Conservation (phyloP, 2,888 invertebrate species). For the Campoplex nolae region DNA sequence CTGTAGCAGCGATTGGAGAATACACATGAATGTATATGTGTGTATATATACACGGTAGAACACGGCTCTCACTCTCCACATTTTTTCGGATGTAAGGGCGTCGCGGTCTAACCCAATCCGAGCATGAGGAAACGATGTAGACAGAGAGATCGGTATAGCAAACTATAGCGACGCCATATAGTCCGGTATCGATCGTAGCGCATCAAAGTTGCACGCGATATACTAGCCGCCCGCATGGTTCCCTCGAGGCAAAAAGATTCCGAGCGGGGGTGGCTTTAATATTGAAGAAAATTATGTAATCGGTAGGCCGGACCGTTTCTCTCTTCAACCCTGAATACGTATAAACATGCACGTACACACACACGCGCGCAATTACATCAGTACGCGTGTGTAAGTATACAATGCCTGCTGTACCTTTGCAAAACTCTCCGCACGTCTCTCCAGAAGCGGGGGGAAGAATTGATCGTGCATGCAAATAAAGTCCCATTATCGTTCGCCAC, state of each 20-base stretch:
- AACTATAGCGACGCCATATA: constrained; percentile 59
- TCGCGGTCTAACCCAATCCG: constrained; percentile 58
- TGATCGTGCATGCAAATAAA: constrained; percentile 82
- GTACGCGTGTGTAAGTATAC: constrained; percentile 1
- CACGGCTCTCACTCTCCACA: neutral
- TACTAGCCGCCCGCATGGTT: constrained; percentile 56
- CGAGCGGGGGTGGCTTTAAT: constrained; percentile 79
- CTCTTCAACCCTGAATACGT: constrained; percentile 63
- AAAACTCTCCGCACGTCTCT: constrained; percentile 67
- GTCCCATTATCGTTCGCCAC: constrained; percentile 77
- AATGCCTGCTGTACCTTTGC: constrained; percentile 55
- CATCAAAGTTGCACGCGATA: constrained; percentile 83
- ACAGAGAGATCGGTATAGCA: constrained; percentile 34
- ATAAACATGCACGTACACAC: constrained; percentile 31
- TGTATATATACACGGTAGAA: too few relatives aligned
- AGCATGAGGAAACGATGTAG: constrained; percentile 55
- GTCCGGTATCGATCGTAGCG: constrained; percentile 76
- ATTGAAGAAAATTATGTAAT: constrained; percentile 83
- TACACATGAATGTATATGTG: neutral
- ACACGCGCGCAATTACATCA: neutral
- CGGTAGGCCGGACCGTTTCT: constrained; percentile 73
- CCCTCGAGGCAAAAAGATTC: constrained; percentile 62
- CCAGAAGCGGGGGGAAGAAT: constrained; percentile 69
- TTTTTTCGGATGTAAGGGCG: constrained; percentile 40
- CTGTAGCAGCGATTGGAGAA: constrained; percentile 43